Evolutionary conservation across 1,140 invertebrate genomes (phyloP).

Genomic region (Gryon sp.): DNA sequence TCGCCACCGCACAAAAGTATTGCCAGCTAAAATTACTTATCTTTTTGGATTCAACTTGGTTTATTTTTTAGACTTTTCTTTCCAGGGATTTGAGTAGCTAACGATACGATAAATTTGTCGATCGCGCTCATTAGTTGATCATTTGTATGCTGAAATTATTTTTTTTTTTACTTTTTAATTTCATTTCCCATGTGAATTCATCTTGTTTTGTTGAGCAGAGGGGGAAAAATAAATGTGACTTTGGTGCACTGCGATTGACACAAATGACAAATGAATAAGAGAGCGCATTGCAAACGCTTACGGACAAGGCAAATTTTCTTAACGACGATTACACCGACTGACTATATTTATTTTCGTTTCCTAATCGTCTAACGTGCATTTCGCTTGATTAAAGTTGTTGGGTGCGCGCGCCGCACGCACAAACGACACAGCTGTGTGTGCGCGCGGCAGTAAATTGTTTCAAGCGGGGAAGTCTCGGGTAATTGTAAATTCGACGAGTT

Average conservation of each 20-base stretch:
- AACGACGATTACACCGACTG: too few relatives aligned
- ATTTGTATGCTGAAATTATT: too few relatives aligned
- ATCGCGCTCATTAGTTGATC: too few relatives aligned
- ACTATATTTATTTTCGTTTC: slow-evolving; percentile 51
- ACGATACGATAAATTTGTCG: slow-evolving; percentile 9
- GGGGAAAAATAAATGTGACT: too few relatives aligned
- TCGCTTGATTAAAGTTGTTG: slow-evolving; percentile 50
- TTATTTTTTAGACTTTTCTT: too few relatives aligned
- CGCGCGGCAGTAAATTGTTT: slow-evolving; percentile 66
- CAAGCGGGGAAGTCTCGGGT: slow-evolving; percentile 42
- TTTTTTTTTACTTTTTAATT: too few relatives aligned
- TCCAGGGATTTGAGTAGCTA: not conserved
- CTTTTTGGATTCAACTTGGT: too few relatives aligned
- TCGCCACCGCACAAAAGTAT: slow-evolving; percentile 12
- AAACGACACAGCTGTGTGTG: slow-evolving; percentile 56
- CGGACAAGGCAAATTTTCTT: slow-evolving; percentile 28
- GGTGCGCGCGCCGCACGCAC: slow-evolving; percentile 16
- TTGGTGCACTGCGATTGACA: slow-evolving; percentile 8
- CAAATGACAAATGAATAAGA: slow-evolving; percentile 32
- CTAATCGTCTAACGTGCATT: slow-evolving; percentile 28
- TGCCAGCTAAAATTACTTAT: slow-evolving; percentile 23
- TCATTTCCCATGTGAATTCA: too few relatives aligned
- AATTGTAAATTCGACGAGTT: slow-evolving; percentile 67
- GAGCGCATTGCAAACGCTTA: slow-evolving; percentile 22
- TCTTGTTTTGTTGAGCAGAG: too few relatives aligned